These are phyloP conservation scores for Macroramphosus scolopax DNA, from an alignment of 2,797 vertebrate species.

Conservation along the genomic window DNA sequence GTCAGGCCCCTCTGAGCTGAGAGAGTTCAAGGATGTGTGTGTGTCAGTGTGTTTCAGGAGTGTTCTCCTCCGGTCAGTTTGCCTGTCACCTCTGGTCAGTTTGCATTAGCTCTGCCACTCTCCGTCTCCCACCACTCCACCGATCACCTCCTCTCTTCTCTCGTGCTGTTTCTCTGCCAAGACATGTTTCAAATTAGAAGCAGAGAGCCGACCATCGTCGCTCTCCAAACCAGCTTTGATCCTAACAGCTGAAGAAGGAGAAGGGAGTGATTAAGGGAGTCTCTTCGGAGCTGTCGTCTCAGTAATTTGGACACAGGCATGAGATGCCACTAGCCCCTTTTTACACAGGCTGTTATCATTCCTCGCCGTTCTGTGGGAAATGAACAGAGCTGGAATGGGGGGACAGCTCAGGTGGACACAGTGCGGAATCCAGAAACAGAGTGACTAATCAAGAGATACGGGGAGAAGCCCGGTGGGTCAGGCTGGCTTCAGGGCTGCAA, in stretches of 20 bases:
- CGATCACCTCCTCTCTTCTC: constrained; percentile 45
- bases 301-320: no score
- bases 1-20: constrained; percentile 35
- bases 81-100: constrained; percentile 62
- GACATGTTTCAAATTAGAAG: constrained; percentile 30
- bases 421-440: no score
- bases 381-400: no score
- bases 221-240: constrained; percentile 15
- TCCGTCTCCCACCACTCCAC: constrained; percentile 42
- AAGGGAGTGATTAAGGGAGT: constrained; percentile 21
- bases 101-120: constrained; percentile 53
- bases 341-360: no score
- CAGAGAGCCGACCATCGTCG: constrained; percentile 11
- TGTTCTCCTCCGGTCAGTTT: constrained; percentile 61
- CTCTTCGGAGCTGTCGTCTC: no score
- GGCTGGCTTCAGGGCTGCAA: no score
- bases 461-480: no score
- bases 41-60: constrained; percentile 22
- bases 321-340: background rate
- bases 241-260: constrained; percentile 6
- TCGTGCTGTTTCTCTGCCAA: constrained; percentile 28
- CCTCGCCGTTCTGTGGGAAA: no score
- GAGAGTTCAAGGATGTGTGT: constrained; percentile 2
- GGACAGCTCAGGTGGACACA: no score
- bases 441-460: no score